Evolutionary conservation across 1,140 invertebrate genomes (phyloP), one percentile per base, ranked within the genome.

Genomic region (Amyelois transitella): DNA sequence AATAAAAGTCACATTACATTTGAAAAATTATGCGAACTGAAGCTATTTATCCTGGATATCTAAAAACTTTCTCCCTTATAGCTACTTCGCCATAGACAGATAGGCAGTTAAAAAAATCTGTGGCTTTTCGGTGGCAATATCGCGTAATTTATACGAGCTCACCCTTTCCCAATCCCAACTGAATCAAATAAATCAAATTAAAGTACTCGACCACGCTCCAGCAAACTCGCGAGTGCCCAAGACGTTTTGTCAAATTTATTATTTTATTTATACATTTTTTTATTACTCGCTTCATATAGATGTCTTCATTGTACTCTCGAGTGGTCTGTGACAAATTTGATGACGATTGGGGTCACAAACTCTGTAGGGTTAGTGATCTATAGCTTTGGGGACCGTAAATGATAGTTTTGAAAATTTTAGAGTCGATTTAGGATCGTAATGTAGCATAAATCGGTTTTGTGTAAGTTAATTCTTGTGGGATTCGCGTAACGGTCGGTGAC

Each of bases 221-320:
- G 51, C 63, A 72, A 81, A 64, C 76, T 69, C 74, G 72, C 71
- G 77, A 87, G 82, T 86, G 84, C 76, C 76, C 78, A 87, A 87
- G 84, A 87, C 84, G 84, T 87, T 87, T 87, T 87, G 84, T 87
- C 76, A 84, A 83, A 83, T 87, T 84, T 87, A 87, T 87, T 87
- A 85, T 87, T 84, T 87, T 86, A 86, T 87, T 87, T 85, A 81
- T 82, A 60, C 58, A 69, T 81, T 81, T 81, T 81, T 87, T 85
- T 82, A 83, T 86, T 84, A 72, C 69, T 63, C 59, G 60, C 67
- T 66, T 63, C 62, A 75, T 71, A 80, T 76, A 69, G 67, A 62
- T 59, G 54, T 77, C 69, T 69, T 75, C 66, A 75, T 87, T 86
- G 82, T 87, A 50, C 51, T 75, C 62, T 83, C 66, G 77, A 83